Evolutionary conservation across 2,797 vertebrate species (phyloP).

Genomic region (Crenichthys baileyi): DNA sequence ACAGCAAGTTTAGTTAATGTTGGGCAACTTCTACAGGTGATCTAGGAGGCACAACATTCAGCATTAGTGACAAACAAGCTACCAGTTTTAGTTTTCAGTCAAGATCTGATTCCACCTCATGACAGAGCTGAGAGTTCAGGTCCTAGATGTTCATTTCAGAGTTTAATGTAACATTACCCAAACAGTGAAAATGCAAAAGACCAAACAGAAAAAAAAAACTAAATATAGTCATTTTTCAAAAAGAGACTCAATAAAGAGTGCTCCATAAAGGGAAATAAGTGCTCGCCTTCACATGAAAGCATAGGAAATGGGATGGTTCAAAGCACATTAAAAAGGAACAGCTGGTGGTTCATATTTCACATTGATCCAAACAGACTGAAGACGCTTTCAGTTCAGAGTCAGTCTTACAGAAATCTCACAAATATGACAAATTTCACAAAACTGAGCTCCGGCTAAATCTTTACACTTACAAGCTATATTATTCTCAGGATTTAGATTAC

Average conservation of each 20-base stretch:
- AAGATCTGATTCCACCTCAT: too few species aligned
- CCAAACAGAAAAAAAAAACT: background rate
- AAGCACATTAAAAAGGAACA: conserved; percentile 49
- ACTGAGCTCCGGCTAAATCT: too few species aligned
- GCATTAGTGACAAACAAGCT: background rate
- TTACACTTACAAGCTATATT: too few species aligned
- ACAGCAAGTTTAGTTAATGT: background rate
- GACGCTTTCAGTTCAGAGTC: background rate
- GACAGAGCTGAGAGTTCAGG: background rate
- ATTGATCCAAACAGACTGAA: conserved; percentile 59
- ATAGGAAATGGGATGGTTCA: conserved; percentile 44
- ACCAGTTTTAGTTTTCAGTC: too few species aligned
- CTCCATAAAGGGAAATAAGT: background rate
- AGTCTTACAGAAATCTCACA: background rate
- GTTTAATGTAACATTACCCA: background rate
- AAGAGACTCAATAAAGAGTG: background rate
- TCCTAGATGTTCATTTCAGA: background rate
- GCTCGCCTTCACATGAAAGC: conserved; percentile 20
- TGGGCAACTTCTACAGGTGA: background rate
- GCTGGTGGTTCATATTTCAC: conserved; percentile 56
- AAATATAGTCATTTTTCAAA: background rate
- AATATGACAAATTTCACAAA: background rate
- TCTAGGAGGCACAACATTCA: background rate
- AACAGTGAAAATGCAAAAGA: background rate
- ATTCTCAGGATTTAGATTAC: too few species aligned